A percentile compares a stretch with the other conserved stretches of the same genome.
Evolutionary conservation across 2,113 vertebrate genomes (phyloP).

Genomic region (Indri indri): DNA sequence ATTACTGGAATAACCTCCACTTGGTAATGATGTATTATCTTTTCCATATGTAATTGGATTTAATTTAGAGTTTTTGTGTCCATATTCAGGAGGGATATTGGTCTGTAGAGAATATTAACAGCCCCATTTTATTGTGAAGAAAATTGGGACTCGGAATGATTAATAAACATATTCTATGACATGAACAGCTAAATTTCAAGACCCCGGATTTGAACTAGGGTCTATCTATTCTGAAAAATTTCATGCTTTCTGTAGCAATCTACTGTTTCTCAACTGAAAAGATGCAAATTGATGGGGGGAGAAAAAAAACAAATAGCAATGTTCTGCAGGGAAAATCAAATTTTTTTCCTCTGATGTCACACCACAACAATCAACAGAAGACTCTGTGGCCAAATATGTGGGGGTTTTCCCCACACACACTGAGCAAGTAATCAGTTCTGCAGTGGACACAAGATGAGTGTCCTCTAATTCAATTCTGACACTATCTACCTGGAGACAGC

Average conservation of each 20-base stretch:
- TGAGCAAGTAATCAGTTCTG: neutral
- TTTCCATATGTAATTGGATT: neutral
- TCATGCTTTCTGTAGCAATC: neutral
- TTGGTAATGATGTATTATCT: neutral
- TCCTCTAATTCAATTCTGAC: neutral
- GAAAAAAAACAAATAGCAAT: neutral
- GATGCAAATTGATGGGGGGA: neutral
- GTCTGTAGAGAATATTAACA: neutral
- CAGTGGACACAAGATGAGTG: neutral
- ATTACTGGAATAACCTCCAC: neutral
- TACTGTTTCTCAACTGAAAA: neutral
- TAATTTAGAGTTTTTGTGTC: neutral
- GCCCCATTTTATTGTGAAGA: neutral
- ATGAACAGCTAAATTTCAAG: neutral
- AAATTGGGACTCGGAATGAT: neutral
- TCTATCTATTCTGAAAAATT: neutral
- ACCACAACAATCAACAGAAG: neutral
- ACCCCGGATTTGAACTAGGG: neutral
- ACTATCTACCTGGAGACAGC: neutral
- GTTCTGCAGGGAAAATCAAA: neutral
- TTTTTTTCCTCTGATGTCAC: neutral
- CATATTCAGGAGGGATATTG: neutral
- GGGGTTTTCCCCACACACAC: neutral
- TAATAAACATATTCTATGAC: neutral
- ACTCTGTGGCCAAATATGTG: neutral